A percentile compares a stretch with the other conserved stretches of the same genome.
Evolutionary conservation across 2,888 invertebrate genomes (phyloP).

Genomic region (Xanthostigma xanthostigma): DNA sequence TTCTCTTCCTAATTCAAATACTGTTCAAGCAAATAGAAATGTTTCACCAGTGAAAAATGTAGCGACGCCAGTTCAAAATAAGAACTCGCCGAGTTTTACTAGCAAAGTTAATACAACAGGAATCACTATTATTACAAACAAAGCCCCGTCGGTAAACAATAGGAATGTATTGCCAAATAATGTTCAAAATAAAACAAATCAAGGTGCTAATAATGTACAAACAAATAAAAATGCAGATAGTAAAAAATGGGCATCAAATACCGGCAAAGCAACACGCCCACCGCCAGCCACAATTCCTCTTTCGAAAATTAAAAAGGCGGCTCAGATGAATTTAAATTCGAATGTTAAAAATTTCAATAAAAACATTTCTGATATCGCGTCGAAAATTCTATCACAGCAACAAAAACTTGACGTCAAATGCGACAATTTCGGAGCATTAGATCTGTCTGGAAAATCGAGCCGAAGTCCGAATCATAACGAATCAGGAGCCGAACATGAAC

Average conservation of each 20-base stretch:
- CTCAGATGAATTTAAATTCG: constrained; percentile 15
- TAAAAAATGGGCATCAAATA: constrained; percentile 7
- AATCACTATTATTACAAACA: neutral
- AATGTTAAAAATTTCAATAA: constrained; percentile 15
- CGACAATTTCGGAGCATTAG: constrained; percentile 36
- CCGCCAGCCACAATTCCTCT: constrained; percentile 38
- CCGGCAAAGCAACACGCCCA: constrained; percentile 26
- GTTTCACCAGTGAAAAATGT: no score
- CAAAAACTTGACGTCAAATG: constrained; percentile 23
- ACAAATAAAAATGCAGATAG: constrained; percentile 5
- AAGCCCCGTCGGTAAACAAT: constrained; percentile 1
- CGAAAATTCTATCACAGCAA: neutral
- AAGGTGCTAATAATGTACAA: constrained; percentile 2
- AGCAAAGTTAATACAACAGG: no score
- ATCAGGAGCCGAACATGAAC: constrained; percentile 11
- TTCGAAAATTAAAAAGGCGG: constrained; percentile 31
- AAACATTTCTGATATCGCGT: constrained; percentile 18
- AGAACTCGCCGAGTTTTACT: no score
- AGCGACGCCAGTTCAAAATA: no score
- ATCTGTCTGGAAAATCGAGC: constrained; percentile 31
- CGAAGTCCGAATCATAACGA: constrained; percentile 12
- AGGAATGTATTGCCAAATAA: constrained; percentile 4
- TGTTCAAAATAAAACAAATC: constrained; percentile 3
- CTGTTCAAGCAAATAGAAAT: no score
- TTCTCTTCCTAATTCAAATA: no score